Conservation (phyloP, 2,113 vertebrate species). For the Penelope pileata region DNA sequence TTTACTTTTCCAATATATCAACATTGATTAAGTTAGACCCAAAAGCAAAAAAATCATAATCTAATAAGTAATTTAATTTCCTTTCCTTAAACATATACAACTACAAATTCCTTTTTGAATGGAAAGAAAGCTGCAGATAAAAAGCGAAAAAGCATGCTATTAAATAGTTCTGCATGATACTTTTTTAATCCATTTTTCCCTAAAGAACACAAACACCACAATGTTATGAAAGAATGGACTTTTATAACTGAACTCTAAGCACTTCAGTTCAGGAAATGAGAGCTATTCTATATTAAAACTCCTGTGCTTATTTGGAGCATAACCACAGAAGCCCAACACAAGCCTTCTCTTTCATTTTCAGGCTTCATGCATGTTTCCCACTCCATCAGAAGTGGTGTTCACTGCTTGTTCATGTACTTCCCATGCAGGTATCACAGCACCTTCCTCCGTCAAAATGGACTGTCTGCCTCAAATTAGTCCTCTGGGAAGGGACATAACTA, state of each 20-base stretch:
- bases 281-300: background rate
- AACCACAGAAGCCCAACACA: background rate
- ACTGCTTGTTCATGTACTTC: background rate
- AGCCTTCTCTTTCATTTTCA: background rate
- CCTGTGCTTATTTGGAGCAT: background rate
- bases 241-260: background rate
- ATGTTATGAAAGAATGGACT: background rate
- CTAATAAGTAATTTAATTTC: background rate
- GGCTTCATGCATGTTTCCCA: background rate
- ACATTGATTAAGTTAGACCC: background rate
- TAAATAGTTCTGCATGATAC: background rate
- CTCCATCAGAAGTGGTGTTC: background rate
- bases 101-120: background rate
- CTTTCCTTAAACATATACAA: background rate
- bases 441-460: background rate
- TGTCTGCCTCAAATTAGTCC: background rate
- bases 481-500: background rate
- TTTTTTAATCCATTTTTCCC: background rate
- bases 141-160: background rate
- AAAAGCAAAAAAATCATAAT: background rate
- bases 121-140: background rate
- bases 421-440: accelerated
- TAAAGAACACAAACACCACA: background rate
- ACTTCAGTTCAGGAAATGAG: background rate
- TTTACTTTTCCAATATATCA: background rate